phyloP scores from a whole-genome alignment of 2,113 vertebrate genomes.

The Potamarius usumacintae region DNA sequence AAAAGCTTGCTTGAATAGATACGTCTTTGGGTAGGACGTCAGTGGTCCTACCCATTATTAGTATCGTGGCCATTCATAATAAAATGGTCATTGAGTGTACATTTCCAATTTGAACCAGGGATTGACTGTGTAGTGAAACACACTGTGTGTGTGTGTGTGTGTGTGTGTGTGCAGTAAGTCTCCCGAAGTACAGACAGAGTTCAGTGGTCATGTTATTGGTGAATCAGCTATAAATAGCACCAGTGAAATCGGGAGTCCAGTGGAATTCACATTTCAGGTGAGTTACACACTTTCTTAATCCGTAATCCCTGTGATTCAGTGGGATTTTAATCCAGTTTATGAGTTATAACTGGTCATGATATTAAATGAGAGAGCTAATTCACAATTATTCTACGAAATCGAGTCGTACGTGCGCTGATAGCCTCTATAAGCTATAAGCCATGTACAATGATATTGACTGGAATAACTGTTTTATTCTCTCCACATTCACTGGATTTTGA shows the following conservation, averaged over 20 bases:
- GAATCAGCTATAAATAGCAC: conserved; percentile 81
- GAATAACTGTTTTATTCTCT: no score
- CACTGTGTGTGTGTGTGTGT: background rate
- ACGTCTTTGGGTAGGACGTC: no score
- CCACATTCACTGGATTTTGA: no score
- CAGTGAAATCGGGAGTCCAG: conserved; percentile 81
- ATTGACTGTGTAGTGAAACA: background rate
- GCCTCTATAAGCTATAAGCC: no score
- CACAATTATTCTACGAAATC: no score
- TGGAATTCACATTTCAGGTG: conserved; percentile 77
- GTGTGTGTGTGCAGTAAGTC: conserved; percentile 3
- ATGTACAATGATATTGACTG: no score
- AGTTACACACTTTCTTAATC: conserved; percentile 25
- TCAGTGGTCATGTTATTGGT: conserved; percentile 82
- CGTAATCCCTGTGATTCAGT: background rate
- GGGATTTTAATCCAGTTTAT: background rate
- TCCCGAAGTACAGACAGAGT: conserved; percentile 60
- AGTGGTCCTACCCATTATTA: background rate
- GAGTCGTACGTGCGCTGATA: no score
- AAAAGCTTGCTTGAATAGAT: no score
- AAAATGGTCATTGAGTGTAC: background rate
- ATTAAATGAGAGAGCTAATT: background rate
- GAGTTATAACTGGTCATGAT: background rate
- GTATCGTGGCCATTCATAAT: background rate
- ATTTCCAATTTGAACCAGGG: background rate